Evolutionary conservation across 2,888 invertebrate genomes (phyloP).

Genomic region (Frankliniella fusca): DNA sequence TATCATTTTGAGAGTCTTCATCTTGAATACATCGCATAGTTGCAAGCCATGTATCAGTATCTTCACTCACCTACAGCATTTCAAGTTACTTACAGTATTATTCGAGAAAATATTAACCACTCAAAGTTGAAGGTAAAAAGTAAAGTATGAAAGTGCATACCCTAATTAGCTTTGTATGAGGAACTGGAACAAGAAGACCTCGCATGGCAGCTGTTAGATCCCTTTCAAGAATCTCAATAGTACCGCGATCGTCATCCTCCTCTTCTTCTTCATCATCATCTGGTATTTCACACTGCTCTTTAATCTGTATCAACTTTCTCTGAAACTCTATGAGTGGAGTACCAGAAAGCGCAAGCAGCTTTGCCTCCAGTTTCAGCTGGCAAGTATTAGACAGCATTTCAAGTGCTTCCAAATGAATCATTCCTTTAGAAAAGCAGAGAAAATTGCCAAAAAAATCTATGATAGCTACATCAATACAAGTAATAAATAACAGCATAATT

Average conservation of each 20-base stretch:
- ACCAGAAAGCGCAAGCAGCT: slow-evolving; percentile 55
- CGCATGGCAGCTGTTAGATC: slow-evolving; percentile 57
- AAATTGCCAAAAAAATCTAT: not conserved
- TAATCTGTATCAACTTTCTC: slow-evolving; percentile 72
- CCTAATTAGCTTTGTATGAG: slow-evolving; percentile 59
- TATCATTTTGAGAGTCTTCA: slow-evolving; percentile 40
- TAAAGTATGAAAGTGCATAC: slow-evolving; percentile 45
- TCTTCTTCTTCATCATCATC: slow-evolving; percentile 56
- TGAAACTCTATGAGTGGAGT: slow-evolving; percentile 63
- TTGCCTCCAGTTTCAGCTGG: slow-evolving; percentile 64
- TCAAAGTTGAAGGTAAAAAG: too few relatives aligned
- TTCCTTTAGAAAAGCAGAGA: slow-evolving; percentile 48
- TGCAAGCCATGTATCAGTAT: slow-evolving; percentile 48
- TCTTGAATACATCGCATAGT: slow-evolving; percentile 43
- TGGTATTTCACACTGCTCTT: slow-evolving; percentile 70
- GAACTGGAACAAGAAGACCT: slow-evolving; percentile 60
- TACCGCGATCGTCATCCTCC: slow-evolving; percentile 45
- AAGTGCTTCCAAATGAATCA: slow-evolving; percentile 84
- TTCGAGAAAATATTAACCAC: too few relatives aligned
- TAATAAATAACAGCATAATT: slow-evolving; percentile 26
- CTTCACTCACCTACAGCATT: slow-evolving; percentile 46
- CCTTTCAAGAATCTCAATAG: slow-evolving; percentile 52
- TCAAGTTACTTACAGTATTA: slow-evolving; percentile 44
- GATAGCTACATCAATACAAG: slow-evolving; percentile 4
- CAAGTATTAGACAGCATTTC: slow-evolving; percentile 86